Evolutionary conservation across 2,888 invertebrate genomes (phyloP).

Genomic region (Liopterus haemorrhoidalis): DNA sequence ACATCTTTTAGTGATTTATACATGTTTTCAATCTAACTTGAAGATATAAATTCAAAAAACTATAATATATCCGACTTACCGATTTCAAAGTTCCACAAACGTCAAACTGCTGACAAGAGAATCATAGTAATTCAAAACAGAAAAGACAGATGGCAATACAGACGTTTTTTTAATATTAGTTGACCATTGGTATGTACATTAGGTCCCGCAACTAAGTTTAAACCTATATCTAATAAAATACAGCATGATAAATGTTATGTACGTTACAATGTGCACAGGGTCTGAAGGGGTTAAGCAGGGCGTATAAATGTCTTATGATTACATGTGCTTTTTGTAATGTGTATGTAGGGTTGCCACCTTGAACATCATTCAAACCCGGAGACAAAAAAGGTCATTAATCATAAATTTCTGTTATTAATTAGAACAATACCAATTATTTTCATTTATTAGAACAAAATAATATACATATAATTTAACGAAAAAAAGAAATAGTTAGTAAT

Average conservation of each 20-base stretch:
- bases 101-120: constrained; percentile 7
- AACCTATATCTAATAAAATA: constrained; percentile 1
- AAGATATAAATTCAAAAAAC: constrained; percentile 1
- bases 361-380: no score
- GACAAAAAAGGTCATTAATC: no score
- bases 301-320: no score
- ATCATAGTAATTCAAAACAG: constrained; percentile 5
- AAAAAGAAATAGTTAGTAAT: no score
- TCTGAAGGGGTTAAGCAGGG: no score
- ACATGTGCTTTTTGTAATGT: no score
- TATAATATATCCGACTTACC: constrained; percentile 3
- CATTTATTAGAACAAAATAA: no score
- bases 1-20: not conserved
- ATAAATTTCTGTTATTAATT: no score
- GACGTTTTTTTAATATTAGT: constrained; percentile 4
- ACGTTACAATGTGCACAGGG: constrained; percentile 7
- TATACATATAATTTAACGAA: no score
- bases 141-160: constrained; percentile 6
- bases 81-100: constrained; percentile 1
- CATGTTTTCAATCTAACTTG: constrained; percentile 4
- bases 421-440: no score
- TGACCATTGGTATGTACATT: constrained; percentile 6
- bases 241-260: no score
- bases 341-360: no score
- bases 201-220: constrained; percentile 5